Evolutionary conservation across 2,888 invertebrate species (phyloP).

Genomic region (Platycheirus albimanus): DNA sequence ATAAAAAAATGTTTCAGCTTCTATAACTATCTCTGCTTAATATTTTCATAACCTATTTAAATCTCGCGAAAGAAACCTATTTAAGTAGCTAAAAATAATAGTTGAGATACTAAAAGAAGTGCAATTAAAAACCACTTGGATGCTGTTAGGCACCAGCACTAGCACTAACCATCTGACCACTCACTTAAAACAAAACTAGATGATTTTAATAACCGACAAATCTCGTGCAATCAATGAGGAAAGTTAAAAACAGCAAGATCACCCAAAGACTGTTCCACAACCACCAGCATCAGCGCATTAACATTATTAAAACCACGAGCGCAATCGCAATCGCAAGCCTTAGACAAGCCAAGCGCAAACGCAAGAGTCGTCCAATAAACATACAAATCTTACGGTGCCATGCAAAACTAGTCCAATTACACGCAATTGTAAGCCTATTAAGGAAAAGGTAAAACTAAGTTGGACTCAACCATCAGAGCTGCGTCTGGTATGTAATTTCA

Average conservation of each 20-base stretch:
- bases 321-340: slow-evolving; percentile 15
- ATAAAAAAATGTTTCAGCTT: background rate
- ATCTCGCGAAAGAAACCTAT: slow-evolving; percentile 34
- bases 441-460: slow-evolving; percentile 61
- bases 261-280: slow-evolving; percentile 38
- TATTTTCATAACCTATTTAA: background rate
- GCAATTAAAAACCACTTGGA: slow-evolving; percentile 53
- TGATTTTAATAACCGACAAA: slow-evolving; percentile 50
- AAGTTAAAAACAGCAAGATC: slow-evolving; percentile 54
- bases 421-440: slow-evolving; percentile 70
- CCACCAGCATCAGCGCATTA: too few species aligned
- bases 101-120: slow-evolving; percentile 16
- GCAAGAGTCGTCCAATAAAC: slow-evolving; percentile 69
- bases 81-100: slow-evolving; percentile 39
- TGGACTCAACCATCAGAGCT: slow-evolving; percentile 29
- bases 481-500: slow-evolving; percentile 68
- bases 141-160: background rate
- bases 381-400: slow-evolving; percentile 68
- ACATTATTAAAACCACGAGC: slow-evolving; percentile 28
- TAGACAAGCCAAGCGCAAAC: slow-evolving; percentile 4
- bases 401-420: slow-evolving; percentile 74
- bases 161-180: slow-evolving; percentile 7
- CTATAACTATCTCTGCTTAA: slow-evolving; percentile 1
- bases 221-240: slow-evolving; percentile 44
- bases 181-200: slow-evolving; percentile 35